These are phyloP conservation scores for Ptychoptera albimana DNA, from an alignment of 2,888 invertebrate species.

Conservation along the genomic window DNA sequence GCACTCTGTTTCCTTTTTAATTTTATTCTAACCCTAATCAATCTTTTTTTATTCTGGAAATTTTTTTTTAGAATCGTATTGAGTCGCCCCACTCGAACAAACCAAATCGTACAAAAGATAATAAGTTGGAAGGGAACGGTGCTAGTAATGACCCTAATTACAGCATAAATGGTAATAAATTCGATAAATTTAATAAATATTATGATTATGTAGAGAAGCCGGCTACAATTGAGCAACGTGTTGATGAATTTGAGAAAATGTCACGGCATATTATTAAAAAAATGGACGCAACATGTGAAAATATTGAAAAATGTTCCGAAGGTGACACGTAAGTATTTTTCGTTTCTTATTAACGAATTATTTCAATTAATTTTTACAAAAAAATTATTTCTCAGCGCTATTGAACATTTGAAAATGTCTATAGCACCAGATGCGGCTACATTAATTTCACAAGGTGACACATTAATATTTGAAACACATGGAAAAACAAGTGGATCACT, in stretches of 20 bases:
- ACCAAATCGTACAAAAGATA: conserved; percentile 20
- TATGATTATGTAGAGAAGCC: conserved; percentile 13
- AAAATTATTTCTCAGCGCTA: conserved; percentile 14
- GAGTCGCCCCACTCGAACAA: conserved; percentile 26
- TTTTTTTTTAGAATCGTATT: conserved; percentile 24
- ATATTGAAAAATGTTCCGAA: conserved; percentile 23
- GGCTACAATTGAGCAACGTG: conserved; percentile 20
- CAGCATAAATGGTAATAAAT: neutral
- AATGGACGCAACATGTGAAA: conserved; percentile 23
- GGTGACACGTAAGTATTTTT: conserved; percentile 20
- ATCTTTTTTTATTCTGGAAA: too few relatives aligned
- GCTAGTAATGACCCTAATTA: neutral
- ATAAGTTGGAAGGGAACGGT: neutral
- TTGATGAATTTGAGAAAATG: conserved; percentile 26
- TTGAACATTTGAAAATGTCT: conserved; percentile 25
- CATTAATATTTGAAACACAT: conserved; percentile 53
- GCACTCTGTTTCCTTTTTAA: neutral
- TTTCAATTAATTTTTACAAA: neutral
- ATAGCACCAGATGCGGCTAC: conserved; percentile 62
- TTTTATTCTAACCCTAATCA: too few relatives aligned
- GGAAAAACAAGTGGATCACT: conserved; percentile 24
- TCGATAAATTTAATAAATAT: conserved; percentile 21
- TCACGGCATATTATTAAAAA: conserved; percentile 28
- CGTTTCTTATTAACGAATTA: neutral
- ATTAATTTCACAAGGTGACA: conserved; percentile 61